A percentile compares a stretch with the other conserved stretches of the same genome.
Evolutionary conservation across 1,140 invertebrate species (phyloP).

Genomic region (Bombus soroeensis): DNA sequence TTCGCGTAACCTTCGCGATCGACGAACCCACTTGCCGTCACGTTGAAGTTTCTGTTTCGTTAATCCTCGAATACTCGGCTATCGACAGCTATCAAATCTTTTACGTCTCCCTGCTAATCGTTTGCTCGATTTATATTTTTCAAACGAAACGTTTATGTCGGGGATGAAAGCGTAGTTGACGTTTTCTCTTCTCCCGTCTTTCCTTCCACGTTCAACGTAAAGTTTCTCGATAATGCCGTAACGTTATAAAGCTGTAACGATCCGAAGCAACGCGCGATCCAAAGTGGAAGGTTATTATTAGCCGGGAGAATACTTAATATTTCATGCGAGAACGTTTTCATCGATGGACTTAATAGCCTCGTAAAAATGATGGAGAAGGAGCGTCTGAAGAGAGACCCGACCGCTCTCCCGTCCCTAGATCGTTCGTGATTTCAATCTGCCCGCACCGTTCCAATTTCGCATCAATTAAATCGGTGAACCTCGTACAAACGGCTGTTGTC

Average conservation of each 20-base stretch:
- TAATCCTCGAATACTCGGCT: rapidly evolving
- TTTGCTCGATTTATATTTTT: too few relatives aligned
- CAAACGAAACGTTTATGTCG: too few relatives aligned
- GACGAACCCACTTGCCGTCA: background rate
- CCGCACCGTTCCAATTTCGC: constrained; percentile 63
- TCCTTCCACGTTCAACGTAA: rapidly evolving
- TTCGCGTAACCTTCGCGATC: constrained; percentile 21
- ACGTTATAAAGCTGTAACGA: too few relatives aligned
- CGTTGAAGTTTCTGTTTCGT: background rate
- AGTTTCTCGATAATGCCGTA: too few relatives aligned
- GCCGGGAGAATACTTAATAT: constrained; percentile 71
- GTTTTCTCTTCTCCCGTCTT: too few relatives aligned
- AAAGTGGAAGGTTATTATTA: constrained; percentile 50
- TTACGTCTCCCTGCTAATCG: rapidly evolving
- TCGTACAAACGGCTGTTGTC: constrained; percentile 58
- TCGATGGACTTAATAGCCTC: constrained; percentile 73
- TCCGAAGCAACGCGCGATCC: too few relatives aligned
- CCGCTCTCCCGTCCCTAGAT: background rate
- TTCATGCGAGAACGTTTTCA: constrained; percentile 71
- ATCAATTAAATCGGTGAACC: constrained; percentile 70
- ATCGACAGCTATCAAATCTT: too few relatives aligned
- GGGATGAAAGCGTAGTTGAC: too few relatives aligned
- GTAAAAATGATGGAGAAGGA: constrained; percentile 65
- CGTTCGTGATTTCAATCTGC: constrained; percentile 59
- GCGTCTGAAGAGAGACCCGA: constrained; percentile 32